Percentiles rank a stretch among this genome's conserved stretches.
Evolutionary conservation across 2,797 vertebrate genomes (phyloP).

Genomic region (Sardinella longiceps): DNA sequence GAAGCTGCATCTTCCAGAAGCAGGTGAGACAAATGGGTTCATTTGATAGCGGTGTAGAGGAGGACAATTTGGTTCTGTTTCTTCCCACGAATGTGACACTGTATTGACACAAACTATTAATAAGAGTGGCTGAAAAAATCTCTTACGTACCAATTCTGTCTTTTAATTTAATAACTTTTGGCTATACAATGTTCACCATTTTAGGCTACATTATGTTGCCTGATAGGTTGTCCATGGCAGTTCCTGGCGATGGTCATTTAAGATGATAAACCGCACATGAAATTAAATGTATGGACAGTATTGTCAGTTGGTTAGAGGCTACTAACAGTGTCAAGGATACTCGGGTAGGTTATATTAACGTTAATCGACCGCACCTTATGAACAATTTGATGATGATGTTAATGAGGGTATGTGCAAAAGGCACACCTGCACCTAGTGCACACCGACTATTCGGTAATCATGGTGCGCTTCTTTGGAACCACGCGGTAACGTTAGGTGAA

Average conservation of each 20-base stretch:
- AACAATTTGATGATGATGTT: background rate
- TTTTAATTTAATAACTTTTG: background rate
- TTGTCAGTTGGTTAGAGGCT: too few relatives aligned
- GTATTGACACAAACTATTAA: background rate
- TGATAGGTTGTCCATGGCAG: background rate
- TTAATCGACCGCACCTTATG: slow-evolving; percentile 11
- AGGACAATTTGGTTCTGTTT: background rate
- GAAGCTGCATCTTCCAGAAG: slow-evolving; percentile 28
- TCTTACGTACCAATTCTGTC: background rate
- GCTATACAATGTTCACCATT: background rate
- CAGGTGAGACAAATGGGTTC: slow-evolving; percentile 32
- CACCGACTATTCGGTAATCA: background rate
- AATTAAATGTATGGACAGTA: too few relatives aligned
- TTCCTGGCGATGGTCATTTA: background rate
- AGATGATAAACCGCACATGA: too few relatives aligned
- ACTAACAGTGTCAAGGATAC: background rate
- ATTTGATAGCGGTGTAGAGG: background rate
- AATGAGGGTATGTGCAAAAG: background rate
- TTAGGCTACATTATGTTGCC: background rate
- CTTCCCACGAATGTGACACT: background rate
- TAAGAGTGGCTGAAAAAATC: background rate
- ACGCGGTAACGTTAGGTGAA: background rate
- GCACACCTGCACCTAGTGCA: background rate
- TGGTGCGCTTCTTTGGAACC: background rate
- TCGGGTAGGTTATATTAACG: background rate